Evolutionary conservation across 2,797 vertebrate species (phyloP).

Genomic region (Pseudomugil gertrudae): DNA sequence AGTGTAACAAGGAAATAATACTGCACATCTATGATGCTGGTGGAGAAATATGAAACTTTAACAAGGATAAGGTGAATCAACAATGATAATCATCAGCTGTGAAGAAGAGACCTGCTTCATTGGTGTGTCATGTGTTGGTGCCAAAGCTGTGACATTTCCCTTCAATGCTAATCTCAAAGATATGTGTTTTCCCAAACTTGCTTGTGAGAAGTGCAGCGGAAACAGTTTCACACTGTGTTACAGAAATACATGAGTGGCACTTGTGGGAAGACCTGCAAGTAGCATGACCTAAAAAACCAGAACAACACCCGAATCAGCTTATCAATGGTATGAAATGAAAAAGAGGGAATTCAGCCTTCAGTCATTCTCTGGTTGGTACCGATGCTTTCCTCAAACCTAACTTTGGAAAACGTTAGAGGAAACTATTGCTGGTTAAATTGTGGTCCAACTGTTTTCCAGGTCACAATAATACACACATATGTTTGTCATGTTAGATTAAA

Average conservation of each 20-base stretch:
- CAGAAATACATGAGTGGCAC: background rate
- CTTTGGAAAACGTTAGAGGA: background rate
- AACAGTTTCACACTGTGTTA: conserved; percentile 6
- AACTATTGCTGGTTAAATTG: background rate
- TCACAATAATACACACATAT: background rate
- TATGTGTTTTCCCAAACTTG: background rate
- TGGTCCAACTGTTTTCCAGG: background rate
- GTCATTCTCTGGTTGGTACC: background rate
- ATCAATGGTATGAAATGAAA: background rate
- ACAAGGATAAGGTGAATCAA: too few relatives aligned
- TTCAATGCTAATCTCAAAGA: background rate
- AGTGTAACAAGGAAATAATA: background rate
- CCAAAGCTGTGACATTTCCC: background rate
- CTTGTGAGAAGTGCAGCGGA: background rate
- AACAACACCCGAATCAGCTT: background rate
- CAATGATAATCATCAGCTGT: too few relatives aligned
- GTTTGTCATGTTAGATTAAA: too few relatives aligned
- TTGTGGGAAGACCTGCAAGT: background rate
- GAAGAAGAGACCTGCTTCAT: too few relatives aligned
- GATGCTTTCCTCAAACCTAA: background rate
- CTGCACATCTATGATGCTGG: background rate
- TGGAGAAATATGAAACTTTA: too few relatives aligned
- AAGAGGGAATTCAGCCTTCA: background rate
- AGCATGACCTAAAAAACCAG: conserved; percentile 39
- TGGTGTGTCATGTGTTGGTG: background rate